These are phyloP conservation scores for Ptiloglossa arizonensis DNA, from an alignment of 1,140 invertebrate genomes.

Conservation along the genomic window DNA sequence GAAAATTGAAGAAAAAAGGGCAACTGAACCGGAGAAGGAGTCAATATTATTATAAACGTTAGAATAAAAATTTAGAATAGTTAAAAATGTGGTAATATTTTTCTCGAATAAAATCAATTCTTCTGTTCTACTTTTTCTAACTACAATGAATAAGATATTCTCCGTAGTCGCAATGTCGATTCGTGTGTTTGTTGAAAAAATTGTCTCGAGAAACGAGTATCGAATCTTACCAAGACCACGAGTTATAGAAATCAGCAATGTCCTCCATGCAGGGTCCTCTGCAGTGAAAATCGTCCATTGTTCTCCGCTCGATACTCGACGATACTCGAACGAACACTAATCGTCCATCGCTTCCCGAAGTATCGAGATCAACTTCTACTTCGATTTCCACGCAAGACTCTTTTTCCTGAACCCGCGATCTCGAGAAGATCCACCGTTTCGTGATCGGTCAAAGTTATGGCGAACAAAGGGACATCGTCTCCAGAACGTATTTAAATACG, in stretches of 20 bases:
- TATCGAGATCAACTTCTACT: neutral
- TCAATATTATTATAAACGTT: too few relatives aligned
- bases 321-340: neutral
- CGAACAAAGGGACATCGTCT: constrained; percentile 42
- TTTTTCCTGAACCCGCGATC: neutral
- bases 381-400: neutral
- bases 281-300: constrained; percentile 42
- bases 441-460: constrained; percentile 27
- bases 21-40: too few relatives aligned
- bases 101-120: too few relatives aligned
- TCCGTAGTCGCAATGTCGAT: too few relatives aligned
- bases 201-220: neutral
- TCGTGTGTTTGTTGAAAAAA: too few relatives aligned
- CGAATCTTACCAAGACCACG: constrained; percentile 41
- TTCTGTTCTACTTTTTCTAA: too few relatives aligned
- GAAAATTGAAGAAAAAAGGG: too few relatives aligned
- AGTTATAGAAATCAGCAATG: constrained; percentile 12
- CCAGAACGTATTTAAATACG: constrained; percentile 46
- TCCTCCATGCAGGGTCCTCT: constrained; percentile 18
- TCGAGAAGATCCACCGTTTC: neutral
- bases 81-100: too few relatives aligned
- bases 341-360: neutral
- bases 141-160: too few relatives aligned
- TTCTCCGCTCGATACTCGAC: neutral
- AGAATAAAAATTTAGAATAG: too few relatives aligned